Base-by-base conservation (phyloP, 2,113 vertebrate genomes). In the Ursus arctos region DNA sequence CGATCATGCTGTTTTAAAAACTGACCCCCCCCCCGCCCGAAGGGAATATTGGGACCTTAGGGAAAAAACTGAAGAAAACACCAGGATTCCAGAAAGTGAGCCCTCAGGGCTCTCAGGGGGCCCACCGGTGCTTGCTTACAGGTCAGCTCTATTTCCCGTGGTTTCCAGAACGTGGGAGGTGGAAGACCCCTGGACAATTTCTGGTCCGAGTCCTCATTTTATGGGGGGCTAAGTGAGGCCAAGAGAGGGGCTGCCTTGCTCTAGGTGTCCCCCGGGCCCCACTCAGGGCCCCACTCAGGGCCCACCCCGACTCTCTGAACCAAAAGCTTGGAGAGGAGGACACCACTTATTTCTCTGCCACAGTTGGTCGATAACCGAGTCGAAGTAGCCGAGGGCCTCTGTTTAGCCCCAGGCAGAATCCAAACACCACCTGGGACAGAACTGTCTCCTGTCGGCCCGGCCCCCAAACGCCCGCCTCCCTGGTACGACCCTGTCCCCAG, bases 111-210 rank as follows among this genome's bases (percentile, higher is more conserved):
- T 28, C 16, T 31, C 10, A 15, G 7, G 0, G 12, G 53, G 19
- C 6, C 13, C 51, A 1, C 28, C 0, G 24, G 55, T 0, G 0
- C 69, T 24, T 22, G 43, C 13, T 16, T n/a, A 2, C 0, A 18
- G 9, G 15, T 10, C 59, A 43, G n/a, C 36, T 10, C 11, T 24
- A 2, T 3, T 21, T 43, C 57, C 33, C 2, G 1, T 2, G 83
- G 31, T 2, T 10, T 1, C n/a, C 79, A 40, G 55, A 22, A 12
- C 0, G 24, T 4, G 53, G 12, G 47, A n/a, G 33, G 16, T 2
- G 12, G 77, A 12, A 51, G 90, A 55, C 6, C 16, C 13, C 0
- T 6, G 18, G 22, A 10, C 24, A 0, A 1, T 1, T 16, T n/a
- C 49, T 40, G 13, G 33, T 6, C 40, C 21, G 7, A 1, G 2